A percentile compares a stretch with the other conserved stretches of the same genome.
Evolutionary conservation across 2,888 invertebrate genomes (phyloP).

Genomic region (Embidobia sp.): DNA sequence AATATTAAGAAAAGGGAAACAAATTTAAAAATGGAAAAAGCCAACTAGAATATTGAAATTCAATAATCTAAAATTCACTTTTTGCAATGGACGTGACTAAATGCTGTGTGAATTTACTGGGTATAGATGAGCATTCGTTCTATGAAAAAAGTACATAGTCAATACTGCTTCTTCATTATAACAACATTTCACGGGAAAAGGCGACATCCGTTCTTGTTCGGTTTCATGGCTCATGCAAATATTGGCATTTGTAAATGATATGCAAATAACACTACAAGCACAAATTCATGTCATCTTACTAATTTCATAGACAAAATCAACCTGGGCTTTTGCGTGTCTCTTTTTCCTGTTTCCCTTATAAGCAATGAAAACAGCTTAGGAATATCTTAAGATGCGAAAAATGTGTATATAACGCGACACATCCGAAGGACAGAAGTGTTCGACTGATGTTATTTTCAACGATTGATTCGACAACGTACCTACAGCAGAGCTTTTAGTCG

Average conservation of each 20-base stretch:
- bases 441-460: too few species aligned
- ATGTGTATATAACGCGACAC: too few species aligned
- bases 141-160: not conserved
- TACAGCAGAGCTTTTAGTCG: too few species aligned
- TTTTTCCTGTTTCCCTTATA: constrained; percentile 5
- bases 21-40: too few species aligned
- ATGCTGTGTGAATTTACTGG: not conserved
- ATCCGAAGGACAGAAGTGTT: too few species aligned
- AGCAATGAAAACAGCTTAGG: not conserved
- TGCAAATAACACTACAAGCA: constrained; percentile 14
- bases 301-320: constrained; percentile 23
- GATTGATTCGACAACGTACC: too few species aligned
- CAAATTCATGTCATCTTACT: constrained; percentile 21
- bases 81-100: too few species aligned
- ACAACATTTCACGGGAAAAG: constrained; percentile 9
- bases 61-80: too few species aligned
- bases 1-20: too few species aligned
- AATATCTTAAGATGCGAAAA: not conserved
- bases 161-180: not conserved
- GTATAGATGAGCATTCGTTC: not conserved
- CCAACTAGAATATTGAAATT: too few species aligned
- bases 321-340: not conserved
- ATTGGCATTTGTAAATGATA: constrained; percentile 22
- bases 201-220: not conserved
- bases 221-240: not conserved